phyloP scores from a whole-genome alignment of 2,888 invertebrate genomes.

The Limenitis arthemis region DNA sequence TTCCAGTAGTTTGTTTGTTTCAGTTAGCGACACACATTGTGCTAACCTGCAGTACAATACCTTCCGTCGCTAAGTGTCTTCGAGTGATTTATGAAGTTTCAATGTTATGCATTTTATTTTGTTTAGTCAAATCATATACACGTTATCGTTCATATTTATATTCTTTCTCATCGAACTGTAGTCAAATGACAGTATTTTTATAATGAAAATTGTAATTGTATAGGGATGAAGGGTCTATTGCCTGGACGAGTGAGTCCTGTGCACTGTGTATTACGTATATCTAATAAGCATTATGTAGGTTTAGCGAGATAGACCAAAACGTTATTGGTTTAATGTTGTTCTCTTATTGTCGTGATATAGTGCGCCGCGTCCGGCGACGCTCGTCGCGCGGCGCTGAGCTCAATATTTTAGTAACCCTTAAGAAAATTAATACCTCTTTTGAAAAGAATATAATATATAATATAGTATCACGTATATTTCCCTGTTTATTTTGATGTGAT shows the following conservation, averaged over 20 bases:
- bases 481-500: constrained; percentile 75
- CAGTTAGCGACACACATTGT: constrained; percentile 48
- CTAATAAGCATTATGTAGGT: constrained; percentile 74
- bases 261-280: constrained; percentile 56
- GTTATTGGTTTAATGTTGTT: constrained; percentile 69
- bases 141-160: constrained; percentile 63
- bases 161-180: constrained; percentile 70
- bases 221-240: constrained; percentile 63
- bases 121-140: constrained; percentile 70
- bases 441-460: constrained; percentile 61
- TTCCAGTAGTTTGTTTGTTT: constrained; percentile 60
- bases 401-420: constrained; percentile 73
- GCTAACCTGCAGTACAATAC: constrained; percentile 64
- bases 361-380: constrained; percentile 46
- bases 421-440: constrained; percentile 73
- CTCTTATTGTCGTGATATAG: constrained; percentile 70
- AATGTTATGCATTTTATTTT: constrained; percentile 71
- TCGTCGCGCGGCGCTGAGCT: constrained; percentile 65
- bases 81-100: constrained; percentile 63
- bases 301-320: constrained; percentile 71
- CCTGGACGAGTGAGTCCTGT: constrained; percentile 35
- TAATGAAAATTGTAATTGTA: constrained; percentile 71
- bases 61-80: constrained; percentile 64
- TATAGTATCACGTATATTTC: constrained; percentile 68
- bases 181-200: constrained; percentile 74